Conservation (phyloP, 2,797 vertebrate species). For the Rhinogobio ventralis region DNA sequence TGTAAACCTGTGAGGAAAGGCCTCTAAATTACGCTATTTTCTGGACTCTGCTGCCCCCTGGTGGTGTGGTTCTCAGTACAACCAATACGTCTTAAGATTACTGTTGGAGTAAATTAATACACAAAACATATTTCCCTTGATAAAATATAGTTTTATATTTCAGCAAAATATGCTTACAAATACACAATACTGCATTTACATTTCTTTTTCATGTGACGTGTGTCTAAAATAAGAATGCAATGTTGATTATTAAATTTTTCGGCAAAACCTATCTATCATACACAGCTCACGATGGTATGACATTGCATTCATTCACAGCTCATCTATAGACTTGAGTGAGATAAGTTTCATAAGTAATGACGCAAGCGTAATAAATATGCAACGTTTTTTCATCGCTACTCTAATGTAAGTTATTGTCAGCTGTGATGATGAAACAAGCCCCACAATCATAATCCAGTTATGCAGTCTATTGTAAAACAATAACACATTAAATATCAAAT, state of each 20-base stretch:
- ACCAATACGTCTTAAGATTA: too few relatives aligned
- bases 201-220: neutral
- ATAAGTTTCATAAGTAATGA: neutral
- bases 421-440: slow-evolving; percentile 6
- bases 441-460: slow-evolving; percentile 1
- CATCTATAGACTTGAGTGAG: slow-evolving; percentile 3
- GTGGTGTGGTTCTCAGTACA: slow-evolving; percentile 61
- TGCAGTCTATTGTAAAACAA: neutral
- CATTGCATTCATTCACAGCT: neutral
- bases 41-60: slow-evolving; percentile 72
- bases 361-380: slow-evolving; percentile 28
- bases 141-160: slow-evolving; percentile 75
- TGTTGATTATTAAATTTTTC: neutral
- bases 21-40: neutral
- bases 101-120: neutral
- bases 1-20: neutral
- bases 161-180: slow-evolving; percentile 72
- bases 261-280: neutral
- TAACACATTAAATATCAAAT: neutral
- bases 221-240: slow-evolving; percentile 24
- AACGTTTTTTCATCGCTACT: neutral
- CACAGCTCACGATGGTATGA: neutral
- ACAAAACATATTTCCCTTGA: slow-evolving; percentile 47
- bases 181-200: slow-evolving; percentile 70
- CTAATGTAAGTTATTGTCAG: slow-evolving; percentile 3